A percentile compares a stretch with the other conserved stretches of the same genome.
phyloP scores from a whole-genome alignment of 2,797 vertebrate species.

The Xenopus petersii region DNA sequence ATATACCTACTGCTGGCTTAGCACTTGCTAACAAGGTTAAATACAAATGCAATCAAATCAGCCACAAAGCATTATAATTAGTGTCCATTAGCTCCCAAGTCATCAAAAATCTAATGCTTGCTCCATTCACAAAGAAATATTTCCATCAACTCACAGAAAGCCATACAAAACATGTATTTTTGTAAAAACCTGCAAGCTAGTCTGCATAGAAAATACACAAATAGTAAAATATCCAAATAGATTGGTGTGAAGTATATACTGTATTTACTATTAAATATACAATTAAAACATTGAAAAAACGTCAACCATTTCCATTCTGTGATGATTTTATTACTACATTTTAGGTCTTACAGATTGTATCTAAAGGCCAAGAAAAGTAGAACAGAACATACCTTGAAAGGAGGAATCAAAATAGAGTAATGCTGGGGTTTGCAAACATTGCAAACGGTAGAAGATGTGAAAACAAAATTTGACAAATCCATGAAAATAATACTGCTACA shows the following conservation, averaged over 20 bases:
- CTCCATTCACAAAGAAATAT: too few relatives aligned
- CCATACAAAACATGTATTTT: not conserved
- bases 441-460: slow-evolving; percentile 48
- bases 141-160: too few relatives aligned
- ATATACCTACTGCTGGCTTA: too few relatives aligned
- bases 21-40: too few relatives aligned
- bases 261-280: too few relatives aligned
- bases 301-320: slow-evolving; percentile 42
- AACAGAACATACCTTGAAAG: slow-evolving; percentile 62
- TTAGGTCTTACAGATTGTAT: slow-evolving; percentile 65
- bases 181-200: not conserved
- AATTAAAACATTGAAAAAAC: not conserved
- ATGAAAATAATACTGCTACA: slow-evolving; percentile 62
- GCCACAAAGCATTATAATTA: too few relatives aligned
- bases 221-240: too few relatives aligned
- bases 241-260: too few relatives aligned
- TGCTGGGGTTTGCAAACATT: slow-evolving; percentile 61
- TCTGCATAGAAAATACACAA: not conserved
- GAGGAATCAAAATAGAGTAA: slow-evolving; percentile 45
- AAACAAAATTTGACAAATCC: slow-evolving; percentile 47
- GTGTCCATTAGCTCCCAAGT: too few relatives aligned
- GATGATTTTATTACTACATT: slow-evolving; percentile 70
- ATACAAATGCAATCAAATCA: too few relatives aligned
- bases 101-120: too few relatives aligned
- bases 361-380: slow-evolving; percentile 59